Evolutionary conservation across 2,888 invertebrate genomes (phyloP).

Genomic region (Coecobrya sp.): DNA sequence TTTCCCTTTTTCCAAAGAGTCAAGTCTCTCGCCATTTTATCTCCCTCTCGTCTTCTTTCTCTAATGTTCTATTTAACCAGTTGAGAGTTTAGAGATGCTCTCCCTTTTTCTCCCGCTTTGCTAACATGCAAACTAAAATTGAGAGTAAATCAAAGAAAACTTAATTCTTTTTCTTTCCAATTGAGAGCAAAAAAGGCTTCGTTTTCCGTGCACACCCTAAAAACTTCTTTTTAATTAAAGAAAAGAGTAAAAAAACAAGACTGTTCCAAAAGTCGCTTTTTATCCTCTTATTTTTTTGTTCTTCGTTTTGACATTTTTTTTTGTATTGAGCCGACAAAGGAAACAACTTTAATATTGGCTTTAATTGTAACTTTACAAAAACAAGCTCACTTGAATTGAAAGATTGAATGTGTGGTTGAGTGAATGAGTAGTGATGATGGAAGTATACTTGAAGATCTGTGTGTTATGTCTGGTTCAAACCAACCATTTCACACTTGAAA

Average conservation of each 20-base stretch:
- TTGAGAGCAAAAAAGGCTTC: not conserved
- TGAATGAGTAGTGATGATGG: not conserved
- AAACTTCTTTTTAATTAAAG: not conserved
- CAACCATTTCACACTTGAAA: slow-evolving; percentile 24
- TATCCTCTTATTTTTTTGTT: too few relatives aligned
- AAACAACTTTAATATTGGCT: too few relatives aligned
- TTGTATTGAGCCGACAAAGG: too few relatives aligned
- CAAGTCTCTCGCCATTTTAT: not conserved
- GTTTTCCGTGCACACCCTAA: not conserved
- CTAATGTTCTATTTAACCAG: not conserved
- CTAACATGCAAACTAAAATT: not conserved
- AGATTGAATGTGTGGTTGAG: not conserved
- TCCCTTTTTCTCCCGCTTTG: not conserved
- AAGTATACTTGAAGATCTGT: not conserved
- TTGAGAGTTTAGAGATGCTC: not conserved
- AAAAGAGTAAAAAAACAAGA: not conserved
- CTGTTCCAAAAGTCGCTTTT: too few relatives aligned
- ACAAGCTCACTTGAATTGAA: too few relatives aligned
- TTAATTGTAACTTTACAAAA: not conserved
- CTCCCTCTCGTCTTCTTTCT: not conserved
- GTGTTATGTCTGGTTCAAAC: not conserved
- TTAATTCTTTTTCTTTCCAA: not conserved
- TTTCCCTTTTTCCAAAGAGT: not conserved
- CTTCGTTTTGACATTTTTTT: too few relatives aligned
- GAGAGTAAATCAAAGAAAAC: slow-evolving; percentile 23